Base-by-base conservation (phyloP, 1,140 invertebrate species). In the Drosophila sp. region DNA sequence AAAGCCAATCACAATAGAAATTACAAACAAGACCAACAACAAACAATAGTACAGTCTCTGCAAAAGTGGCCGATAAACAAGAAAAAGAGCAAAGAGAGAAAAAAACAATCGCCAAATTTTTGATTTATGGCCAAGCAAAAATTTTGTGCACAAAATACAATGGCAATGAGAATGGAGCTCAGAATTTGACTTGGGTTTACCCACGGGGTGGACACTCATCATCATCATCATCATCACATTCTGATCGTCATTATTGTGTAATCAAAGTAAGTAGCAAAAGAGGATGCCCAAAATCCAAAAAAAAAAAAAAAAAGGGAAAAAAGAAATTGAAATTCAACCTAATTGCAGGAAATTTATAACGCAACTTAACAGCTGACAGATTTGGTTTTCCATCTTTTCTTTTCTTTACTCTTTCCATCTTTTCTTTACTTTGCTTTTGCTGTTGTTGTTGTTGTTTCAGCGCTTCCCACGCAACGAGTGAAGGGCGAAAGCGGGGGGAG, bases 261-360 rank as follows among this genome's bases (percentile, higher is more conserved):
- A 87, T 87, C 83, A 87, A 87, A 87, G 69, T 87, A 87, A 89
- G 83, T 83, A 87, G 72, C 68, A 61, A 35, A 35, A 10, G 32
- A 35, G 25, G 11, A n/a, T 23, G 5, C 11, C 38, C 3, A 3
- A 66, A 62, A 44, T 8, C 6, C 33, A 33, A 35, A 25, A 25
- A 6, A 11, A 30, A 17, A n/a, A 10, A n/a, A 41, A 32, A 50
- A 40, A 29, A 65, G 23, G 27, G 35, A 66, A 47, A 57, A 66
- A 54, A 64, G 66, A 89, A 83, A 87, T 87, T 87, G 84, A 87
- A 87, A 89, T 87, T 75, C 80, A 87, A 87, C 84, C 84, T 87
- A 87, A 87, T 87, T 87, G 84, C 85, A 70, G 70, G 60, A 89
- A 87, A 87, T 87, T 87, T 89, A 89, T 82, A 87, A 84, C 73